Evolutionary conservation across 2,797 vertebrate genomes (phyloP), one percentile per base, ranked within the genome.

Genomic region (Lepus townsendii): DNA sequence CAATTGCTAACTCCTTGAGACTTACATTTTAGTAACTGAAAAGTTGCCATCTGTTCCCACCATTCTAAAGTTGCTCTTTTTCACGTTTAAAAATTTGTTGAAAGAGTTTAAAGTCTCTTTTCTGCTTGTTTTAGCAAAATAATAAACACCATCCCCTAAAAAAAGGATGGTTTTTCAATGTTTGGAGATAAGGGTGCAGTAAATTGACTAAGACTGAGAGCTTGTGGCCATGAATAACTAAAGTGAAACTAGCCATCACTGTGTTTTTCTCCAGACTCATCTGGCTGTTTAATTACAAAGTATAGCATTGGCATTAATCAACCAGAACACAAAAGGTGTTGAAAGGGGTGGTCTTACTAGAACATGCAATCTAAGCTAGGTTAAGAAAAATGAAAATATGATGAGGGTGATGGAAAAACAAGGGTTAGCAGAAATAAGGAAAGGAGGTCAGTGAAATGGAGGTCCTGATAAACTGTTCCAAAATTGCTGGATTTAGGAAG

Each of bases 11-110:
- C 20, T 83, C 26, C 71, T 78, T 77, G 38, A 66, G 50, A 92
- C 26, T 91, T 83, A 78, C 42, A 94, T 78, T 90, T 85, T 69
- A 85, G 69, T 77, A 50, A 57, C 72, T 88, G 38, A 84, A 90
- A 83, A 77, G 19, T 1, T 71, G n/a, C 57, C 9, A 79, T 62
- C 30, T 95, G 69, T 17, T 82, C n/a, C 26, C 38, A 76, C 12
- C 47, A 60, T 26, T 83, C 62, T 94, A 73, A 62, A 73, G 69
- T 24, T 84, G 19, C n/a, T 54, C 72, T 71, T 38, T 63, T 82
- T 68, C 50, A 68, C 27, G 38, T 54, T 84, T 93, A 24, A 8
- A 89, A 32, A 83, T 92, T 72, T 95, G 38, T 57, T 63, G 26
- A 92, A 24, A 69, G 7, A 5, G 50, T 65, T 26, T 47, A 63